phyloP scores from a whole-genome alignment of 2,113 vertebrate genomes.

The Perccottus glenii region DNA sequence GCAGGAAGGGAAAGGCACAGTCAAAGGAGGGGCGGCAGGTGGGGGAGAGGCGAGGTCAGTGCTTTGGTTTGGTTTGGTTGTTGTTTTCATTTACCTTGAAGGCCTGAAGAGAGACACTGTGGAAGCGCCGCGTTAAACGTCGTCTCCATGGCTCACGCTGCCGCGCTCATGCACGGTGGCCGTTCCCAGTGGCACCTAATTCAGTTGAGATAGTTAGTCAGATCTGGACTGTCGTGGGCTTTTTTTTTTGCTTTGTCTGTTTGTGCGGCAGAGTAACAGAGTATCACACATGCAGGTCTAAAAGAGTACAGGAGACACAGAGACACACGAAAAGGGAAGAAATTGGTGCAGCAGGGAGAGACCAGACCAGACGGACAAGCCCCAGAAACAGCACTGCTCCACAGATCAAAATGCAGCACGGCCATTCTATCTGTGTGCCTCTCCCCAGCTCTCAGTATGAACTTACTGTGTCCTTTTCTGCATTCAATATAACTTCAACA shows the following conservation, averaged over 20 bases:
- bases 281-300: constrained; percentile 74
- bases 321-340: constrained; percentile 65
- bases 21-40: constrained; percentile 58
- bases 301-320: constrained; percentile 61
- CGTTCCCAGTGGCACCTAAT: constrained; percentile 71
- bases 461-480: constrained; percentile 9
- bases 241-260: constrained; percentile 14
- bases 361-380: constrained; percentile 68
- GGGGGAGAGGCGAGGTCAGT: constrained; percentile 55
- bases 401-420: constrained; percentile 75
- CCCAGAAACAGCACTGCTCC: constrained; percentile 67
- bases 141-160: constrained; percentile 62
- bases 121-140: constrained; percentile 65
- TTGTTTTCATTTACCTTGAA: constrained; percentile 70
- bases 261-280: constrained; percentile 60
- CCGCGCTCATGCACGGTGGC: constrained; percentile 49
- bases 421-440: constrained; percentile 76
- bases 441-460: constrained; percentile 69
- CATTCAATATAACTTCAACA: constrained; percentile 10
- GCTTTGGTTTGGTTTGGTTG: constrained; percentile 44
- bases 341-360: constrained; percentile 59
- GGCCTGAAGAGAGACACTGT: constrained; percentile 63
- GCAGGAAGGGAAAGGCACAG: constrained; percentile 65
- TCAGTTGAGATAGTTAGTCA: constrained; percentile 81
- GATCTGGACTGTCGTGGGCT: constrained; percentile 51